A percentile compares a stretch with the other conserved stretches of the same genome.
phyloP scores from a whole-genome alignment of 2,113 vertebrate species.

The Barbus barbus region DNA sequence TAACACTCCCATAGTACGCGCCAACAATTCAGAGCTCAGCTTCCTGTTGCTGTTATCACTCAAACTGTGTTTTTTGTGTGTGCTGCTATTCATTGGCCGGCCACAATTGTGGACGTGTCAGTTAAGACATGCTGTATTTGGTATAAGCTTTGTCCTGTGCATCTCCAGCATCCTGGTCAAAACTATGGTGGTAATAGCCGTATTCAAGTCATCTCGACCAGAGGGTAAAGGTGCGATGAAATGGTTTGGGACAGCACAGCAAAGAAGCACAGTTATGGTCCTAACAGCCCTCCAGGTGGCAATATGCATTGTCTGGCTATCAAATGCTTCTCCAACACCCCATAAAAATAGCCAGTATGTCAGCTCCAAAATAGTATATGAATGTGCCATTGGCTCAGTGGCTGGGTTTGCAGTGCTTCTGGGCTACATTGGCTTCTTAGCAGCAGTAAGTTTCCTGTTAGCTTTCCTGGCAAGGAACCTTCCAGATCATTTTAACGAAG shows the following conservation, averaged over 20 bases:
- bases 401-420: conserved; percentile 20
- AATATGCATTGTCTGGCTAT: conserved; percentile 49
- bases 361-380: conserved; percentile 47
- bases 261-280: conserved; percentile 45
- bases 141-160: conserved; percentile 42
- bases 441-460: conserved; percentile 22
- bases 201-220: conserved; percentile 47
- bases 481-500: not conserved
- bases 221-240: conserved; percentile 42
- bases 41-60: conserved; percentile 27
- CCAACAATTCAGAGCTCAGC: conserved; percentile 37
- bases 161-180: conserved; percentile 52
- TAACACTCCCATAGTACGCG: conserved; percentile 21
- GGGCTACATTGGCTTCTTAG: conserved; percentile 25
- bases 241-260: conserved; percentile 50
- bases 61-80: conserved; percentile 21
- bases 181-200: conserved; percentile 50
- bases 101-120: conserved; percentile 35
- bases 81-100: conserved; percentile 20
- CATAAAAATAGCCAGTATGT: conserved; percentile 41
- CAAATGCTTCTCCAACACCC: conserved; percentile 42
- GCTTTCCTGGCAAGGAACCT: conserved; percentile 32
- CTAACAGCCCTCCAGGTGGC: conserved; percentile 38
- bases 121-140: conserved; percentile 35
- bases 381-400: conserved; percentile 36